Base-by-base conservation (phyloP, 2,888 invertebrate genomes). In the Sympetrum striolatum region DNA sequence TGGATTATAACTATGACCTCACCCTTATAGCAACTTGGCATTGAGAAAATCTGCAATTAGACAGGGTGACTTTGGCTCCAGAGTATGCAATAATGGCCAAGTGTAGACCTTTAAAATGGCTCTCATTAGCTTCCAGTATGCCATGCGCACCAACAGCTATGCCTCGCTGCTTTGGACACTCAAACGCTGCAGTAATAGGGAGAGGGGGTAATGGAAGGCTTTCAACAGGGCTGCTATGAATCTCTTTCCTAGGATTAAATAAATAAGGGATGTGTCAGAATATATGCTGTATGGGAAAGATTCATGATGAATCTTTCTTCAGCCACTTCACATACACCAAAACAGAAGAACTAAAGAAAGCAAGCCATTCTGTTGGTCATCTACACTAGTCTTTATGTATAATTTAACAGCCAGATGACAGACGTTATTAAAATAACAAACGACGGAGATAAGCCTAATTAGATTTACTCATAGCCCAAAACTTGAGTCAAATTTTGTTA, bases 131-230 rank as follows among this genome's bases (percentile, higher is more conserved):
- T n/a, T 22, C 18, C 58, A 86, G 60, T 60, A n/a, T 86, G 2
- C 86, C 86, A 37, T 60, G 58, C 22, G 86, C 86, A 60, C 86
- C 86, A 12, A 86, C 86, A n/a, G 86, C 86, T 86, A 86, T 86
- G 5, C 86, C 86, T 18, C 86, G 6, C 14, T 60, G 60, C 15
- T 18, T 58, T 37, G 86, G 60, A 37, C 58, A 31, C 18, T 35
- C 60, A 86, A 86, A 86, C n/a, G 86, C 86, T 37, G 86, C 64
- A 37, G 60, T 37, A 2, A 37, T n/a, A 37, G 86, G 60, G 10
- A 86, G 39, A 31, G 14, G 18, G 6, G 60, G 37, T n/a, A 60
- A n/a, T 22, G 64, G 58, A 25, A 37, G 12, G 14, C 2, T 22
- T 31, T 73, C 73, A 25, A 31, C 12, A 73, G 12, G 3, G 4